Percentiles rank a stretch among this genome's conserved stretches.
Conservation (phyloP, 1,140 invertebrate genomes). For the Homarus americanus region DNA sequence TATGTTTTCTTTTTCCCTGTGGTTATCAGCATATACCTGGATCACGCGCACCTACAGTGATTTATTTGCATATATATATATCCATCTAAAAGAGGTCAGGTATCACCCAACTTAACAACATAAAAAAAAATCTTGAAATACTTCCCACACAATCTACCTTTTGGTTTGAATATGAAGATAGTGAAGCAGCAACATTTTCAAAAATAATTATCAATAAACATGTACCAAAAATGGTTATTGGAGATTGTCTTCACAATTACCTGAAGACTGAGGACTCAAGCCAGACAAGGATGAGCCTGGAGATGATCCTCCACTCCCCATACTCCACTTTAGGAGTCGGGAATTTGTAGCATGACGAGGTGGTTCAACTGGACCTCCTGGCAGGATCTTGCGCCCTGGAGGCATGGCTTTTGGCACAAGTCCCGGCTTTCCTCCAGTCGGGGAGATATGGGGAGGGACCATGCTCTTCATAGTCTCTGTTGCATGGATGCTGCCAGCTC, state of each 20-base stretch:
- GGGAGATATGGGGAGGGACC: slow-evolving; percentile 61
- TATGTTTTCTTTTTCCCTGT: no score
- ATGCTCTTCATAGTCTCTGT: slow-evolving; percentile 60
- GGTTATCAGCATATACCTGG: no score
- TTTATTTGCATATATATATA: no score
- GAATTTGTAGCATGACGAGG: slow-evolving; percentile 63
- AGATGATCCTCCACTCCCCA: slow-evolving; percentile 34
- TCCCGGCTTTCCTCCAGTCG: slow-evolving; percentile 42
- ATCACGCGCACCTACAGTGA: no score
- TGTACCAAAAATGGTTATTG: no score
- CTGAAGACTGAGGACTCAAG: slow-evolving; percentile 58
- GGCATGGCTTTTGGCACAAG: slow-evolving; percentile 48
- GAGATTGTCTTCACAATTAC: slow-evolving; percentile 12
- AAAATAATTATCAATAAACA: no score
- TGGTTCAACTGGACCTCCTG: slow-evolving; percentile 6
- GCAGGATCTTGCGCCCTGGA: slow-evolving; percentile 56
- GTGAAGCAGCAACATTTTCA: no score
- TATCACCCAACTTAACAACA: no score
- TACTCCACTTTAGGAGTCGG: slow-evolving; percentile 41
- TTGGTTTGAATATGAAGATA: no score
- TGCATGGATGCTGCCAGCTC: slow-evolving; percentile 46
- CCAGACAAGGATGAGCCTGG: slow-evolving; percentile 52
- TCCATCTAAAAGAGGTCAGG: no score
- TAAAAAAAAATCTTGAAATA: no score
- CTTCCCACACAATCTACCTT: no score